Base-by-base conservation (phyloP, 1,140 invertebrate genomes). In the Philotrypesis tridentata region DNA sequence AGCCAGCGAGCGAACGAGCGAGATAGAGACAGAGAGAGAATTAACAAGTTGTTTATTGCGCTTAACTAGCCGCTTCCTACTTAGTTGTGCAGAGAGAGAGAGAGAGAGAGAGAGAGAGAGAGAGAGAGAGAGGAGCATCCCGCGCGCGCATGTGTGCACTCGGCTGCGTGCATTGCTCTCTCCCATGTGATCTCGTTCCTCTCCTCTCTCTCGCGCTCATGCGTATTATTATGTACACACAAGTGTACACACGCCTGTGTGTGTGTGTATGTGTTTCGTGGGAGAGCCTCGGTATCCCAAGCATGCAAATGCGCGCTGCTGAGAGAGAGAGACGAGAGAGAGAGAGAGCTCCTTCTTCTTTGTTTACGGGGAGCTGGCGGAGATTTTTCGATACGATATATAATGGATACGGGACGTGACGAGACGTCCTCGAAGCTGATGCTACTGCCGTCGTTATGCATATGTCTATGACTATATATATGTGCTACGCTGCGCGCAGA, bases 1-100 rank as follows among this genome's bases (percentile, higher is more conserved):
- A n/a, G n/a, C n/a, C n/a, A n/a, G n/a, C n/a, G n/a, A n/a, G n/a
- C n/a, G n/a, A n/a, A n/a, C n/a, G n/a, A n/a, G n/a, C n/a, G n/a
- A 67, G 23, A 14, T 12, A 67, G 65, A 67, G 6, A 74, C 7
- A 67, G 23, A 67, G 17, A 55, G 61, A 55, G 63, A 75, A 67
- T 71, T 76, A 85, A 86, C 37, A 61, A 79, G 83, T 86, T 87
- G 85, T 89, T 90, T 89, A 90, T 90, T 90, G 85, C 85, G 77
- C 83, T 88, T 90, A 90, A 90, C 85, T 85, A 85, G 85, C 82
- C 84, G 83, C 85, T 89, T 90, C 89, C 88, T 90, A 87, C 86
- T 88, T 89, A 88, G 73, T 48, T 25, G 27, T 11, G 7, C 17
- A n/a, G 48, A 55, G 48, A 55, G 21, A n/a, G 48, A 55, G 17